Base-by-base conservation (phyloP, 2,888 invertebrate genomes). In the Magallana nippona region DNA sequence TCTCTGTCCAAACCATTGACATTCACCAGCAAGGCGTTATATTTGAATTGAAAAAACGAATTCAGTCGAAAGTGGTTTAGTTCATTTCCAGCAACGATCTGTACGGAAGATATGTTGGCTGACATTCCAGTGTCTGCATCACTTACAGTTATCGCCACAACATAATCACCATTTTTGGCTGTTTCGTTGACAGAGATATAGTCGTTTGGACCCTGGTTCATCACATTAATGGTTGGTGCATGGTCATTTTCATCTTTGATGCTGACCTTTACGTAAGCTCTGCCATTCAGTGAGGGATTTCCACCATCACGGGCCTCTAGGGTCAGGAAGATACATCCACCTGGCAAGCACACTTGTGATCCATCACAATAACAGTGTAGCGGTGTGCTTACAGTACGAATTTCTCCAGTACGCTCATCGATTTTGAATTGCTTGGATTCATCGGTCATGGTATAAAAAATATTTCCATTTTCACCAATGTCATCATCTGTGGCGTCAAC, bases 401-500 rank as follows among this genome's bases (percentile, higher is more conserved):
- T 97, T 5, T 96, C 96, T 56, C 99, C 99, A 1, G 97, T 97
- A 94, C 98, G 97, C 1, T 98, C 97, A 94, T 98, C 98, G 15
- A 99, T 97, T 0, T 96, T 96, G 93, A 99, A 99, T 94, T 98
- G 98, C 10, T 87, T 86, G 0, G 88, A 86, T 27, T 90, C 90
- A 97, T 98, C 17, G 97, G 96, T 83, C 82, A 99, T 95, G 94
- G 97, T 98, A 93, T 98, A 99, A 2, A 97, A 97, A 85, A 99
- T 96, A 95, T 97, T 97, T 80, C 98, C 96, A 94, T 98, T 99
- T 10, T 84, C 79, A 82, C 97, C 98, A 86, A 97, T 95, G 95
- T 99, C 99, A 94, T 96, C 97, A 94, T 99, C 99, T 8, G 97
- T 97, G 0, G 98, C 99, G 94, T 96, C 96, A n/a, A 99, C 98